phyloP scores from a whole-genome alignment of 2,113 vertebrate species.

The Hoplias malabaricus region DNA sequence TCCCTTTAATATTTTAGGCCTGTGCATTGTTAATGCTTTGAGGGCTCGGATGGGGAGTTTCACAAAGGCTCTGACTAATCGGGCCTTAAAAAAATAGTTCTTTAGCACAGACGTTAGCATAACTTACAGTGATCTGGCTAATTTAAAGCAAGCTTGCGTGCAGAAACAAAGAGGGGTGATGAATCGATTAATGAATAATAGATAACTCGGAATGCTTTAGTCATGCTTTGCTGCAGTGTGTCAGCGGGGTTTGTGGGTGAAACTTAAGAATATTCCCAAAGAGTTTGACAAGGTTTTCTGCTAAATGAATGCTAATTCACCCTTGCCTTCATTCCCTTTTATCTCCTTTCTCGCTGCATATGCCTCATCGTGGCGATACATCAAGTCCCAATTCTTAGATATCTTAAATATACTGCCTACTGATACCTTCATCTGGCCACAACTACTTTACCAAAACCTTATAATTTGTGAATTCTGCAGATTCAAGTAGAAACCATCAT shows the following conservation, averaged over 20 bases:
- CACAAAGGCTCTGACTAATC: not conserved
- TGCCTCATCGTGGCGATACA: no score
- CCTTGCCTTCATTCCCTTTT: not conserved
- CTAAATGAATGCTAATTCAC: not conserved
- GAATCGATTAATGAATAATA: slow-evolving; percentile 48
- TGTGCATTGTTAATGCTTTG: not conserved
- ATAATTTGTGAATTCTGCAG: no score
- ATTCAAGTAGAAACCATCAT: no score
- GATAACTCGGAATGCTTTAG: slow-evolving; percentile 29
- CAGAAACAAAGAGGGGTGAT: not conserved
- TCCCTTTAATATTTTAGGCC: not conserved
- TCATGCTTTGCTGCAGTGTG: not conserved
- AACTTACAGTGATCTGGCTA: not conserved
- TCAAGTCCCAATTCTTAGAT: no score
- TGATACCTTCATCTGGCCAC: no score
- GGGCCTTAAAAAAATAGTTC: not conserved
- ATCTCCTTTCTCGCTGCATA: no score
- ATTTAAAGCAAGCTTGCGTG: not conserved
- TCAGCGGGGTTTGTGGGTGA: not conserved
- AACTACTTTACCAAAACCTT: no score
- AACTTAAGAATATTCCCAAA: not conserved
- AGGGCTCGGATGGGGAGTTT: not conserved
- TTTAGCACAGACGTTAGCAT: not conserved
- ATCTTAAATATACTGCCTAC: no score
- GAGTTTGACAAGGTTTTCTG: not conserved